A percentile compares a stretch with the other conserved stretches of the same genome.
phyloP scores from a whole-genome alignment of 2,797 vertebrate species.

The Sparidentex hasta region DNA sequence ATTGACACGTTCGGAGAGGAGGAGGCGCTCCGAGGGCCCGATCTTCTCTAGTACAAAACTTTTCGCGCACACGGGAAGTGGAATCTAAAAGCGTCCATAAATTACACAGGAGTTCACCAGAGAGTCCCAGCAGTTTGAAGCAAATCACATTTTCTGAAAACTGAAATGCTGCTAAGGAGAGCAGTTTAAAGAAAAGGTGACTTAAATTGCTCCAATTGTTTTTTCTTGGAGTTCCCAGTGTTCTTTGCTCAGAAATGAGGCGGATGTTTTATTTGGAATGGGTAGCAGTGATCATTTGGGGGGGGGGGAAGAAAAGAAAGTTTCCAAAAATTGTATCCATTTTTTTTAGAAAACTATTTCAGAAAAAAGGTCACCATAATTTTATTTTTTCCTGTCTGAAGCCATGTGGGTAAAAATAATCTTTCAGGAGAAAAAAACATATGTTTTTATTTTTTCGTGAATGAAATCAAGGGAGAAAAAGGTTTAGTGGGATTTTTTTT shows the following conservation, averaged over 20 bases:
- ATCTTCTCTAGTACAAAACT: constrained; percentile 8
- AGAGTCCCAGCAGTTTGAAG: constrained; percentile 23
- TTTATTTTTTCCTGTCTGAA: too few relatives aligned
- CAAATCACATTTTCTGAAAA: constrained; percentile 21
- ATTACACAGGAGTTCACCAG: constrained; percentile 9
- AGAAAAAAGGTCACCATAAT: too few relatives aligned
- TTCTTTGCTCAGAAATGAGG: background rate
- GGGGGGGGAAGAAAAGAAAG: too few relatives aligned
- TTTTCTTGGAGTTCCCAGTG: constrained; percentile 4
- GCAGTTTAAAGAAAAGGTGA: background rate
- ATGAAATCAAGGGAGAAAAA: too few relatives aligned
- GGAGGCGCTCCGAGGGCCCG: constrained; percentile 16
- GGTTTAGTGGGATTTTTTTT: too few relatives aligned
- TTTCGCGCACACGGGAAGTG: constrained; percentile 10
- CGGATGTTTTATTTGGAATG: constrained; percentile 1
- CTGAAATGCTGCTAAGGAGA: constrained; percentile 12
- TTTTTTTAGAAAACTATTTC: too few relatives aligned
- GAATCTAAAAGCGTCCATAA: constrained; percentile 31
- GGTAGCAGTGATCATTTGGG: background rate
- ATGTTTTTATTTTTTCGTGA: too few relatives aligned
- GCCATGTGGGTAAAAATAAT: too few relatives aligned
- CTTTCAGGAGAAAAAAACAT: too few relatives aligned
- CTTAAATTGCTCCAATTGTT: constrained; percentile 13
- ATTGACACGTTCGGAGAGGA: constrained; percentile 7
- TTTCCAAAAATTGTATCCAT: too few relatives aligned